phyloP scores from a whole-genome alignment of 2,797 vertebrate genomes.

The Antrozous pallidus region DNA sequence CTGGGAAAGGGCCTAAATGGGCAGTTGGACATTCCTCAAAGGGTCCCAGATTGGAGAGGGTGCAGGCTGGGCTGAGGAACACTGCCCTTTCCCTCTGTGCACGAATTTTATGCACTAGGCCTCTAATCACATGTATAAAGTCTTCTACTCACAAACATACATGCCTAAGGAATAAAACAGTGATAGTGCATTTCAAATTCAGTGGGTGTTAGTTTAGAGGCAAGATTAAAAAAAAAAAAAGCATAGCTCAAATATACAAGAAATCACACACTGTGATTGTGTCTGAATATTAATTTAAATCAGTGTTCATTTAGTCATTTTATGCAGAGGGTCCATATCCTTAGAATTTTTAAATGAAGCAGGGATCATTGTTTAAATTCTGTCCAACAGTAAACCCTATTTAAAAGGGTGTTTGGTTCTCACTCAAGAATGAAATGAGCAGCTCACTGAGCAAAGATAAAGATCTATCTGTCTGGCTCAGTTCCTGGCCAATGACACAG shows the following conservation, averaged over 20 bases:
- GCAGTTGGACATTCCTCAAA: no score
- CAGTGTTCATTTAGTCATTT: not conserved
- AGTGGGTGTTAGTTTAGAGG: not conserved
- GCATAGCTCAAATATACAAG: not conserved
- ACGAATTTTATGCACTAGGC: no score
- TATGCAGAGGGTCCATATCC: not conserved
- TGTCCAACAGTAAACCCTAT: not conserved
- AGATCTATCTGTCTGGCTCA: slow-evolving; percentile 44
- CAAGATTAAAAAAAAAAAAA: not conserved
- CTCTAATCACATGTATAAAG: not conserved
- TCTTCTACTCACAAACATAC: not conserved
- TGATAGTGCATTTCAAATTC: not conserved
- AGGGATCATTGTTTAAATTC: not conserved
- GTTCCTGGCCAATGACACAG: not conserved
- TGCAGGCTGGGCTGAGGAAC: no score
- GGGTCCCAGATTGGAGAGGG: no score
- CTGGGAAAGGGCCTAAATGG: no score
- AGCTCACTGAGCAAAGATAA: slow-evolving; percentile 44
- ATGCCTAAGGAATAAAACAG: not conserved
- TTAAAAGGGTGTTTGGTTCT: not conserved
- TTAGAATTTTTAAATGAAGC: not conserved
- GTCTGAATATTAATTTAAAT: not conserved
- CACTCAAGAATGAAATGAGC: not conserved
- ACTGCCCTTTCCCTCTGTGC: no score
- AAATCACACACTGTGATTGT: not conserved